Percentiles rank a stretch among this genome's conserved stretches.
Evolutionary conservation across 2,888 invertebrate genomes (phyloP).

Genomic region (Watsonalla cultraria): DNA sequence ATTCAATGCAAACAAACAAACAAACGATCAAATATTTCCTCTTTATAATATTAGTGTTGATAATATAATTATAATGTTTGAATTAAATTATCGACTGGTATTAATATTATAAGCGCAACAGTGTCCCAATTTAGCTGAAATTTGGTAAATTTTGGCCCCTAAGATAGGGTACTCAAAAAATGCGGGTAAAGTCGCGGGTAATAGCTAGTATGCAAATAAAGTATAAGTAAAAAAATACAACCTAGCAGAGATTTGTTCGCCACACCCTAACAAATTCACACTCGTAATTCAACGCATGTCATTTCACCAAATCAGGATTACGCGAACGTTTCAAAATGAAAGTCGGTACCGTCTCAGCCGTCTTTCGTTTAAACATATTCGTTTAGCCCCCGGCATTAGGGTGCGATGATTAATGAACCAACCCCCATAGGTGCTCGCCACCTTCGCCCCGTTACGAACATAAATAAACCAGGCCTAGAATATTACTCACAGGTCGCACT

Average conservation of each 20-base stretch:
- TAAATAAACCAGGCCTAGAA: conserved; percentile 58
- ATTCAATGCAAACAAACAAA: too few species aligned
- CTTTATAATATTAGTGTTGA: too few species aligned
- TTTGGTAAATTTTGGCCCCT: too few species aligned
- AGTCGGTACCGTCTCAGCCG: conserved; percentile 53
- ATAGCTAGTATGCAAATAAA: neutral
- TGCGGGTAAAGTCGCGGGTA: too few species aligned
- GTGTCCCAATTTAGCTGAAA: too few species aligned
- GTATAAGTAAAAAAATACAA: neutral
- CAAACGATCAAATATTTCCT: too few species aligned
- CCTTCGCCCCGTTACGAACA: conserved; percentile 46
- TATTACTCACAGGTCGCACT: conserved; percentile 33
- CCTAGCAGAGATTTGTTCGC: conserved; percentile 2
- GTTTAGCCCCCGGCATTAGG: conserved; percentile 58
- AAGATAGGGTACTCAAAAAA: too few species aligned
- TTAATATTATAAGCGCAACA: too few species aligned
- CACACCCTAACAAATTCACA: conserved; percentile 17
- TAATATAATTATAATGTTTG: too few species aligned
- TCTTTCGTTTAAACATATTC: conserved; percentile 62
- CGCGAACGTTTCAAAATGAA: conserved; percentile 38
- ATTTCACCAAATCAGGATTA: conserved; percentile 41
- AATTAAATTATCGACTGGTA: too few species aligned
- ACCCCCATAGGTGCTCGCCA: conserved; percentile 37
- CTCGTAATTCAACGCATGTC: conserved; percentile 1
- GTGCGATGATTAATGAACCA: conserved; percentile 71